Percentiles rank a stretch among this genome's conserved stretches.
These are phyloP conservation scores for Clepsis dumicolana DNA, from an alignment of 2,888 invertebrate genomes.

Conservation along the genomic window DNA sequence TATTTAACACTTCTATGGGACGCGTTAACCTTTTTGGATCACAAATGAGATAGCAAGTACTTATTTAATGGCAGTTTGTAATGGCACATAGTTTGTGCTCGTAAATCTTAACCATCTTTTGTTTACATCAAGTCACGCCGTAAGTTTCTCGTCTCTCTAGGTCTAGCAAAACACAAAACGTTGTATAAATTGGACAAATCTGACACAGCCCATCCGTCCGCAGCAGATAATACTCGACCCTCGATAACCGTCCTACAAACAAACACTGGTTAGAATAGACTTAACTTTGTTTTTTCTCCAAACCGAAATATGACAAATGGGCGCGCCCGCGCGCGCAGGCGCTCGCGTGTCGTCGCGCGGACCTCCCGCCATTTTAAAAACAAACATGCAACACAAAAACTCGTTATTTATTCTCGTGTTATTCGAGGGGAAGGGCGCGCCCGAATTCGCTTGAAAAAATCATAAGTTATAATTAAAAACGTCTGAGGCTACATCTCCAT, in stretches of 20 bases:
- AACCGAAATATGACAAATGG: conserved; percentile 85
- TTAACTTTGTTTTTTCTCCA: conserved; percentile 80
- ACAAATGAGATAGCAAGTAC: too few relatives aligned
- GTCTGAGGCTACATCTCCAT: conserved; percentile 58
- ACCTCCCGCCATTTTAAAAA: conserved; percentile 87
- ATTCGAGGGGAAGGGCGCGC: conserved; percentile 82
- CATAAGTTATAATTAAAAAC: conserved; percentile 84
- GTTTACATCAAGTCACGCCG: neutral
- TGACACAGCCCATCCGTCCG: conserved; percentile 75
- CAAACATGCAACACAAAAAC: conserved; percentile 84
- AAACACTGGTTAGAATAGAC: conserved; percentile 80
- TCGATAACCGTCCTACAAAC: conserved; percentile 80
- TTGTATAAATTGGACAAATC: conserved; percentile 48
- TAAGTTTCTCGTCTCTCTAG: conserved; percentile 13
- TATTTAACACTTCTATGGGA: too few relatives aligned
- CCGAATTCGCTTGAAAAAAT: conserved; percentile 83
- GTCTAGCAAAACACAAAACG: conserved; percentile 28
- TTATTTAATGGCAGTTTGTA: neutral
- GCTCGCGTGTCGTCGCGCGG: conserved; percentile 85
- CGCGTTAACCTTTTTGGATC: too few relatives aligned
- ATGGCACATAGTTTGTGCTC: neutral
- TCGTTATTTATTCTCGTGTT: conserved; percentile 84
- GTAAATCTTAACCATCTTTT: neutral
- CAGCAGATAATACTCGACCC: conserved; percentile 78
- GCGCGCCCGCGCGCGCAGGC: conserved; percentile 62